Percentiles rank a stretch among this genome's conserved stretches.
Evolutionary conservation across 2,888 invertebrate genomes (phyloP).

Genomic region (Orgyia antiqua): DNA sequence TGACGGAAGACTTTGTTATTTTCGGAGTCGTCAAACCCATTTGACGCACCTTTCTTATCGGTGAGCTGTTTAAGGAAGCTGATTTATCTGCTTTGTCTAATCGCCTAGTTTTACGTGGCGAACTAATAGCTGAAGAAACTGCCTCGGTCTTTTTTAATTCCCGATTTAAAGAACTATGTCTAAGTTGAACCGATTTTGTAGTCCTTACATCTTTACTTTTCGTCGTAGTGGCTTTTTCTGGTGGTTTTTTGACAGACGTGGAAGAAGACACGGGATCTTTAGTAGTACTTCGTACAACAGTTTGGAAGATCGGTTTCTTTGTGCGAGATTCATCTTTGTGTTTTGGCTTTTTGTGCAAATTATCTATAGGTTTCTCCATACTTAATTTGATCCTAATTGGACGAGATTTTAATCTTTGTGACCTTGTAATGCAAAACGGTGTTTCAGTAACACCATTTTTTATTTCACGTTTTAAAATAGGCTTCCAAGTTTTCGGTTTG

Average conservation of each 20-base stretch:
- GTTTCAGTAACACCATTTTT: slow-evolving; percentile 56
- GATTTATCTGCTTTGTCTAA: slow-evolving; percentile 68
- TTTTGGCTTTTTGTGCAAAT: slow-evolving; percentile 45
- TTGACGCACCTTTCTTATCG: slow-evolving; percentile 68
- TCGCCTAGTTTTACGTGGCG: slow-evolving; percentile 66
- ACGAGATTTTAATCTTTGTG: slow-evolving; percentile 55
- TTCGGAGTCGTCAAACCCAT: slow-evolving; percentile 53
- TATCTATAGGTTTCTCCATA: slow-evolving; percentile 60
- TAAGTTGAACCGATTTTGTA: slow-evolving; percentile 51
- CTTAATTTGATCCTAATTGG: slow-evolving; percentile 57
- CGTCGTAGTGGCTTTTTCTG: slow-evolving; percentile 51
- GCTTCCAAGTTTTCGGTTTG: slow-evolving; percentile 57
- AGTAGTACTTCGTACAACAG: slow-evolving; percentile 55
- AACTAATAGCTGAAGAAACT: slow-evolving; percentile 56
- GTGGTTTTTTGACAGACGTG: slow-evolving; percentile 39
- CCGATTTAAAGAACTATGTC: slow-evolving; percentile 65
- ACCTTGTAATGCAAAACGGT: slow-evolving; percentile 52
- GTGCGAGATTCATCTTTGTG: slow-evolving; percentile 46
- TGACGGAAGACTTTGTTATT: slow-evolving; percentile 37
- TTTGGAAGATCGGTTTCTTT: slow-evolving; percentile 68
- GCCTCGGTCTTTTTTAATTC: slow-evolving; percentile 54
- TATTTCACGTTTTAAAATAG: slow-evolving; percentile 47
- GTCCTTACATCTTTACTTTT: slow-evolving; percentile 56
- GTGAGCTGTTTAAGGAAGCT: slow-evolving; percentile 66
- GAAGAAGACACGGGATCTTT: slow-evolving; percentile 58